Evolutionary conservation across 2,113 vertebrate species (phyloP), one percentile per base, ranked within the genome.

Genomic region (Glaucidium brasilianum): DNA sequence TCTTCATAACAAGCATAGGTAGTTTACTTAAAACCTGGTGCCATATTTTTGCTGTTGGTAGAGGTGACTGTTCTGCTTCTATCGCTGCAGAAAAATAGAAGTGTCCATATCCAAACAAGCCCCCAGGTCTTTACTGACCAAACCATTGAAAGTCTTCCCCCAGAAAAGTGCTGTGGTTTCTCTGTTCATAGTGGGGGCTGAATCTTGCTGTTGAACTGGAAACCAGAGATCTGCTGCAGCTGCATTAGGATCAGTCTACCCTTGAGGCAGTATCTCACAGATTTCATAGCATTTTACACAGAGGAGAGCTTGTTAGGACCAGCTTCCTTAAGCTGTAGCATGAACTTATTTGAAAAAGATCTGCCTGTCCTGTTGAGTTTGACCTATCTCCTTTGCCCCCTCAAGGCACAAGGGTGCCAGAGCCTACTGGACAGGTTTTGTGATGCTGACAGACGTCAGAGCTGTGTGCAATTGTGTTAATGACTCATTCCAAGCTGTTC

Each of bases 1-100:
- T 50, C 23, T 17, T 52, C 2, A 0, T 23, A 39, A 49, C 5
- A 22, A 45, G 27, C 1, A 2, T 6, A 64, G 11, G 13, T 14
- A 39, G 35, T 19, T 43, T 43, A 56, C 10, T n/a, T 21, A n/a
- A 86, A 58, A 39, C 11, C 15, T 17, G 11, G 5, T 47, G 12
- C 20, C 7, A 4, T 58, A 14, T 23, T 47, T 45, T 5, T 67
- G 35, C 23, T 68, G 6, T 27, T 32, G 5, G 15, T 47, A 39
- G 35, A 67, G 8, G 14, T 56, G 18, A 49, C 32, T 30, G 10
- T 15, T 34, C 55, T 45, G 13, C 9, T 79, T 68, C 49, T 56
- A 9, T 41, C 21, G 10, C 26, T 43, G 21, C 11, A 60, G 64
- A 22, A 50, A n/a, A 49, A 7, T 19, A 35, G 4, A n/a, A 14